phyloP scores from a whole-genome alignment of 2,113 vertebrate genomes.

The Cryptotis parvus region DNA sequence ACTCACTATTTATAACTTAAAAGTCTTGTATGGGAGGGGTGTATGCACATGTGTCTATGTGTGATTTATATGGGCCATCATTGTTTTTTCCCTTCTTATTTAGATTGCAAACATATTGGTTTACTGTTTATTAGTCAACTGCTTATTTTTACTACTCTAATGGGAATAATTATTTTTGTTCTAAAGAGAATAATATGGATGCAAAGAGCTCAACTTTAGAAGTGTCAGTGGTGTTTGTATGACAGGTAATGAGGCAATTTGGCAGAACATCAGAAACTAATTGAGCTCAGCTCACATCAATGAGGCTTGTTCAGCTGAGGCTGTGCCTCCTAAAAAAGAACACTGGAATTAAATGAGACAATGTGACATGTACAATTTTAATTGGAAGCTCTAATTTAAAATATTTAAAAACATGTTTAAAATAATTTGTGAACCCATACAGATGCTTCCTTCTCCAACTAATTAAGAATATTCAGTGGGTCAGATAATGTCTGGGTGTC shows the following conservation, averaged over 20 bases:
- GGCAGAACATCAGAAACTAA: slow-evolving; percentile 88
- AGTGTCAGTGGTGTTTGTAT: slow-evolving; percentile 75
- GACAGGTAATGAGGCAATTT: slow-evolving; percentile 89
- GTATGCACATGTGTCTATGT: accelerated
- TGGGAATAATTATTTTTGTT: slow-evolving; percentile 76
- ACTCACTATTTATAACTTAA: not conserved
- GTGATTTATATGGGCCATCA: slow-evolving; percentile 7
- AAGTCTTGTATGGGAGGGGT: accelerated
- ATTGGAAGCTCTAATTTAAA: slow-evolving; percentile 87
- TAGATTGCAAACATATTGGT: slow-evolving; percentile 65
- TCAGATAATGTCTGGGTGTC: slow-evolving; percentile 81
- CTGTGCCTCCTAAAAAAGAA: slow-evolving; percentile 80
- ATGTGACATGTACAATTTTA: slow-evolving; percentile 88
- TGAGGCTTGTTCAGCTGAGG: slow-evolving; percentile 79
- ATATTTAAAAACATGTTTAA: slow-evolving; percentile 87
- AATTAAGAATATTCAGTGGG: slow-evolving; percentile 84
- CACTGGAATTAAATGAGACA: slow-evolving; percentile 84
- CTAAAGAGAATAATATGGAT: slow-evolving; percentile 74
- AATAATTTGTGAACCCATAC: slow-evolving; percentile 84
- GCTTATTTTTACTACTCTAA: slow-evolving; percentile 74
- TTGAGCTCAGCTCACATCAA: slow-evolving; percentile 87
- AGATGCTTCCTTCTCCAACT: slow-evolving; percentile 81
- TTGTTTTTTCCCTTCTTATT: slow-evolving; percentile 51
- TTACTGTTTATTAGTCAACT: slow-evolving; percentile 78
- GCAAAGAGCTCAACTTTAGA: slow-evolving; percentile 75